These are phyloP conservation scores for Candoia aspera DNA, from an alignment of 2,113 vertebrate species.

Conservation along the genomic window DNA sequence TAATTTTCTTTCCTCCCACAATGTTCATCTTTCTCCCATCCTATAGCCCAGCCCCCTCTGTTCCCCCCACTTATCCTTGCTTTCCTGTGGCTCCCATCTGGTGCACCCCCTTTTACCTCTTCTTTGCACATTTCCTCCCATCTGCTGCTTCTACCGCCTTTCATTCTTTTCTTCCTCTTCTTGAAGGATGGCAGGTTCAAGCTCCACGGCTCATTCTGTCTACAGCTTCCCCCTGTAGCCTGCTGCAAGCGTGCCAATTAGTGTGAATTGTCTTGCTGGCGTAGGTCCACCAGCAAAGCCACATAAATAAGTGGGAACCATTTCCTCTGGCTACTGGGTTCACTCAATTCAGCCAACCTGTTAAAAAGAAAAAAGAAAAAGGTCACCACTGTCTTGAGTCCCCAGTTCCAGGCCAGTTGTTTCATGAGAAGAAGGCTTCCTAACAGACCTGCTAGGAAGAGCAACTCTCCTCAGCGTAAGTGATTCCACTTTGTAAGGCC, in stretches of 20 bases:
- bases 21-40: not conserved
- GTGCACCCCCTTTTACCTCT: conserved; percentile 7
- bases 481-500: not conserved
- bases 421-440: not conserved
- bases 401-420: not conserved
- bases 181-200: conserved; percentile 19
- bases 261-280: conserved; percentile 32
- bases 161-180: conserved; percentile 27
- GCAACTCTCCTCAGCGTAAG: not conserved
- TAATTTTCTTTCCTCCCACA: not conserved
- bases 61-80: not conserved
- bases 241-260: conserved; percentile 29
- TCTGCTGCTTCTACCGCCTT: conserved; percentile 26
- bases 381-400: not conserved
- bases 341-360: conserved; percentile 1
- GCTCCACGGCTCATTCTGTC: not conserved
- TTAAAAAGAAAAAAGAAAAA: not conserved
- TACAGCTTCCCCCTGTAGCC: not conserved
- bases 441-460: not conserved
- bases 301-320: not conserved
- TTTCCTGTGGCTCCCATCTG: conserved; percentile 37
- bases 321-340: conserved; percentile 15
- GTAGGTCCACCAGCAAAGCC: conserved; percentile 2
- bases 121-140: conserved; percentile 38
- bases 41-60: not conserved